Percentiles rank a stretch among this genome's conserved stretches.
phyloP scores from a whole-genome alignment of 2,888 invertebrate species.

The Drosophila siamana region DNA sequence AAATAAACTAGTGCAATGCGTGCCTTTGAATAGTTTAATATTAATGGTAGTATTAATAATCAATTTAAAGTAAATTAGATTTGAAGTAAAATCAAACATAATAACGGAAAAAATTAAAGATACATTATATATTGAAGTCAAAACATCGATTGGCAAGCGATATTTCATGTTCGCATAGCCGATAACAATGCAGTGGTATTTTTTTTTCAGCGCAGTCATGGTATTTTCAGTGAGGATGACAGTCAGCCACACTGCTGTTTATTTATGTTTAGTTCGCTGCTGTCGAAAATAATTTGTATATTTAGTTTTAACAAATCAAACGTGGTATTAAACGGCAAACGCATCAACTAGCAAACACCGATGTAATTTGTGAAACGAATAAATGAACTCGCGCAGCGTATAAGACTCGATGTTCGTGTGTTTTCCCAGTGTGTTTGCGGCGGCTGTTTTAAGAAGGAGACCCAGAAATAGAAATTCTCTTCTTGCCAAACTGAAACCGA shows the following conservation, averaged over 20 bases:
- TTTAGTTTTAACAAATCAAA: conserved; percentile 41
- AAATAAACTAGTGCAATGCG: background rate
- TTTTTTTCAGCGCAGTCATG: background rate
- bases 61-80: too few species aligned
- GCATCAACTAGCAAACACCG: background rate
- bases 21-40: too few species aligned
- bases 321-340: conserved; percentile 25
- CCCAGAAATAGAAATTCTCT: conserved; percentile 65
- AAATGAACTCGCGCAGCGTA: conserved; percentile 7
- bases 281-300: conserved; percentile 48
- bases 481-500: conserved; percentile 48
- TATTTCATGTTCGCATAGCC: background rate
- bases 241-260: conserved; percentile 60
- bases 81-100: too few species aligned
- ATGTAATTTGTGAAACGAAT: background rate
- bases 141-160: background rate
- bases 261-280: conserved; percentile 63
- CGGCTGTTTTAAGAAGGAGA: conserved; percentile 29
- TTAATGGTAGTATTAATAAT: too few species aligned
- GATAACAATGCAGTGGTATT: conserved; percentile 3
- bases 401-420: conserved; percentile 9
- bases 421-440: conserved; percentile 28
- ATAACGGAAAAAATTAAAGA: background rate
- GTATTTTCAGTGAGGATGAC: conserved; percentile 27
- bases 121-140: background rate